A percentile compares a stretch with the other conserved stretches of the same genome.
Evolutionary conservation across 2,797 vertebrate species (phyloP).

Genomic region (Pelobates cultripes): DNA sequence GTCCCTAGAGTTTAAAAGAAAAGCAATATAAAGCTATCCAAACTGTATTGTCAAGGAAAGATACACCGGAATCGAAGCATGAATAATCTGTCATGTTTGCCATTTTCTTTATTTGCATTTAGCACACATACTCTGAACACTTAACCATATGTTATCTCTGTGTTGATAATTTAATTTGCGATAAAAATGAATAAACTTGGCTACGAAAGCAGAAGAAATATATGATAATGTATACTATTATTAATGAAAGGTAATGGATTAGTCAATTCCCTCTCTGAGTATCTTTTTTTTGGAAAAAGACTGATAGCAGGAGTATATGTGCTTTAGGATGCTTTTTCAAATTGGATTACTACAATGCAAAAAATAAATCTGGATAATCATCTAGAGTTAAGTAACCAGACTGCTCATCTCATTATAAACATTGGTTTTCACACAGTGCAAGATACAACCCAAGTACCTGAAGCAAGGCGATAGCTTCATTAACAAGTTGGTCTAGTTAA

Average conservation of each 20-base stretch:
- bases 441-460: conserved; percentile 47
- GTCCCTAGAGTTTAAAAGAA: conserved; percentile 54
- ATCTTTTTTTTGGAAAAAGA: conserved; percentile 23
- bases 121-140: conserved; percentile 59
- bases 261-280: background rate
- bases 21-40: conserved; percentile 60
- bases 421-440: conserved; percentile 57
- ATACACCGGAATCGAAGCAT: conserved; percentile 56
- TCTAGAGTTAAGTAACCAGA: conserved; percentile 50
- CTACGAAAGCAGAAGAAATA: background rate
- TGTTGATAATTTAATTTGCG: background rate
- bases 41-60: conserved; percentile 57
- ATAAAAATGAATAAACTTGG: background rate
- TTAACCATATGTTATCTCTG: conserved; percentile 56
- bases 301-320: conserved; percentile 49
- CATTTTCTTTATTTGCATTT: conserved; percentile 63
- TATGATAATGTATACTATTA: background rate
- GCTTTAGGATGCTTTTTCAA: conserved; percentile 55
- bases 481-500: conserved; percentile 57
- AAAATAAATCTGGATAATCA: conserved; percentile 58
- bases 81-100: conserved; percentile 56
- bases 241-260: background rate
- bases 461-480: conserved; percentile 58
- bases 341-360: conserved; percentile 56
- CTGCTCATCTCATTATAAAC: conserved; percentile 57